phyloP scores from a whole-genome alignment of 2,888 invertebrate species.

The Chymomyza procnemis region DNA sequence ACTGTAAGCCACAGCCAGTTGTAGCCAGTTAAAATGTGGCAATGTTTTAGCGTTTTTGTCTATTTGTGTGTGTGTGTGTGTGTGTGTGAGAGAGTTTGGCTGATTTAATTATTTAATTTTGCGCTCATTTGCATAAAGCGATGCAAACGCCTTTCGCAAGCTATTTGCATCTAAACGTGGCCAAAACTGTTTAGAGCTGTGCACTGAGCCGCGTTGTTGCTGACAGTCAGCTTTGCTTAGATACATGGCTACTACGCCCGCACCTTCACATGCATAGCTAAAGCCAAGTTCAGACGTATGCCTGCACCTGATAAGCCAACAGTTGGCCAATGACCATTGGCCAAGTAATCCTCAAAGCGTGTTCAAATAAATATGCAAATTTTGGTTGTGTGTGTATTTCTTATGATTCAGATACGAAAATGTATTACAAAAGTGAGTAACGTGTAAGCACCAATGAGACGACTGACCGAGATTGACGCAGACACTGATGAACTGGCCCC shows the following conservation, averaged over 20 bases:
- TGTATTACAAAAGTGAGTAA: not conserved
- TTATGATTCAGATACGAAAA: slow-evolving; percentile 57
- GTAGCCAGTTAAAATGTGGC: slow-evolving; percentile 15
- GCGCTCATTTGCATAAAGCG: slow-evolving; percentile 55
- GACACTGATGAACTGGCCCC: not conserved
- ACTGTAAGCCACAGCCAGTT: slow-evolving; percentile 33
- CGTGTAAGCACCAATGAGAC: not conserved
- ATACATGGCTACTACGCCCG: slow-evolving; percentile 1
- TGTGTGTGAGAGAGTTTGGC: slow-evolving; percentile 19
- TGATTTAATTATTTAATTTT: slow-evolving; percentile 70
- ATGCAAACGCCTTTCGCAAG: slow-evolving; percentile 9
- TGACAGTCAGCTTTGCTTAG: slow-evolving; percentile 14
- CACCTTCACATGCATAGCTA: not conserved
- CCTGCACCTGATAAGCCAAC: slow-evolving; percentile 20
- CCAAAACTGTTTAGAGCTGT: slow-evolving; percentile 40
- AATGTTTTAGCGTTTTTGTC: too few species aligned
- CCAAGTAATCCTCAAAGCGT: not conserved
- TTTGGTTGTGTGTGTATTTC: slow-evolving; percentile 41
- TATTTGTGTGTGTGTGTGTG: not conserved
- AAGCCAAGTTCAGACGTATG: not conserved
- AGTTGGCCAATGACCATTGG: slow-evolving; percentile 2
- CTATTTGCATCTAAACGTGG: slow-evolving; percentile 60
- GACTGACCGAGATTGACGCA: slow-evolving; percentile 11
- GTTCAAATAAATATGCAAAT: slow-evolving; percentile 40
- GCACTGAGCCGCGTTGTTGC: slow-evolving; percentile 31